Evolutionary conservation across 1,140 invertebrate genomes (phyloP).

Genomic region (Drosophila sp.): DNA sequence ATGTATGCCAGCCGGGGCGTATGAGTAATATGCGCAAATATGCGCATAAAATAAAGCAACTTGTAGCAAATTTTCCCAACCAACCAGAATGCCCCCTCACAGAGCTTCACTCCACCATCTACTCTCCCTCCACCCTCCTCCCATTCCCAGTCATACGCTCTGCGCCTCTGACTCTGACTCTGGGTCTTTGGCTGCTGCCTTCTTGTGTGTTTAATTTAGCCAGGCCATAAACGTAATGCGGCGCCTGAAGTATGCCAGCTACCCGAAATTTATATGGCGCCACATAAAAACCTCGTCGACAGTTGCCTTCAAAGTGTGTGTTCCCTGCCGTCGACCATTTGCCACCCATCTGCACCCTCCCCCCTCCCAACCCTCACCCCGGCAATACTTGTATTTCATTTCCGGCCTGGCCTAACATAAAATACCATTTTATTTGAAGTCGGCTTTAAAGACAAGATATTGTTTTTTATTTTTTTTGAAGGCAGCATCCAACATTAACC

Average conservation of each 20-base stretch:
- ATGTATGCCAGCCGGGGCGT: conserved; percentile 75
- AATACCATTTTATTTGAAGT: conserved; percentile 66
- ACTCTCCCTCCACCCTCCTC: background rate
- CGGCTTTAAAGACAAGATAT: conserved; percentile 66
- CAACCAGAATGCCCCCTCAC: background rate
- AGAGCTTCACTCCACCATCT: background rate
- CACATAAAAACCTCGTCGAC: conserved; percentile 59
- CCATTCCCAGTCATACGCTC: conserved; percentile 11
- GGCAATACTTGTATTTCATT: conserved; percentile 56
- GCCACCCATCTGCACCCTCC: background rate
- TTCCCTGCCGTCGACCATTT: background rate
- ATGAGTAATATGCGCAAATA: conserved; percentile 81
- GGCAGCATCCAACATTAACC: conserved; percentile 31
- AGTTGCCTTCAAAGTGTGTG: conserved; percentile 1
- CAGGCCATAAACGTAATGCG: conserved; percentile 77
- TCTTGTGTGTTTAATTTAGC: conserved; percentile 79
- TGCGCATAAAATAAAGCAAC: conserved; percentile 81
- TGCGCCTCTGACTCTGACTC: background rate
- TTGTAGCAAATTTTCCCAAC: conserved; percentile 71
- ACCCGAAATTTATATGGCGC: conserved; percentile 75
- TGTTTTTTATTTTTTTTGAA: conserved; percentile 57
- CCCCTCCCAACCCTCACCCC: background rate
- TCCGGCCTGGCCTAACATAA: conserved; percentile 65
- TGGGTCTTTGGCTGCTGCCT: conserved; percentile 50
- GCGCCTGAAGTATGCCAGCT: conserved; percentile 67